Evolutionary conservation across 2,888 invertebrate genomes (phyloP).

Genomic region (Dendrolimus pini): DNA sequence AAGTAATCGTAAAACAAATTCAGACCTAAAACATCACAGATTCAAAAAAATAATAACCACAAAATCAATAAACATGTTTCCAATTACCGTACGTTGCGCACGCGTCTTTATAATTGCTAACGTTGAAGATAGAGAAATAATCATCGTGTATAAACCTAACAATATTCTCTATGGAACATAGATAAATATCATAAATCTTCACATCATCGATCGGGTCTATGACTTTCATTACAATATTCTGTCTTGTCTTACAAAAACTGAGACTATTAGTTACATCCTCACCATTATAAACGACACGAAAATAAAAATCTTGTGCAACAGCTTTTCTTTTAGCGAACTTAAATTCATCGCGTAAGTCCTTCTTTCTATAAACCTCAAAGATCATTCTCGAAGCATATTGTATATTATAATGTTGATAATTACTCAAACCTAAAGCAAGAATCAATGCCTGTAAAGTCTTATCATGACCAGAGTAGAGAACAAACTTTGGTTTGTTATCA

Average conservation of each 20-base stretch:
- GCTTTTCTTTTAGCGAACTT: constrained; percentile 75
- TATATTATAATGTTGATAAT: constrained; percentile 81
- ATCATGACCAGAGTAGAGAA: constrained; percentile 94
- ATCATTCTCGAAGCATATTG: constrained; percentile 92
- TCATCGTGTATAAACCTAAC: constrained; percentile 92
- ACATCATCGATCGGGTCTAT: constrained; percentile 50
- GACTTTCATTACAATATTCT: constrained; percentile 66
- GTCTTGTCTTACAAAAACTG: constrained; percentile 84
- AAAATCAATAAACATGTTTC: constrained; percentile 29
- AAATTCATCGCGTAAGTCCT: constrained; percentile 60
- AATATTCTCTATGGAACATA: constrained; percentile 92
- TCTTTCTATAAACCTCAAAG: constrained; percentile 90
- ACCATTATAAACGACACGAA: constrained; percentile 91
- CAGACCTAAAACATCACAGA: too few relatives aligned
- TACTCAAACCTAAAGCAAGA: constrained; percentile 84
- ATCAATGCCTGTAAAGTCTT: constrained; percentile 91
- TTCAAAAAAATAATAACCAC: not conserved
- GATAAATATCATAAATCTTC: constrained; percentile 63
- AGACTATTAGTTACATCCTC: constrained; percentile 89
- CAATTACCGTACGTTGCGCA: constrained; percentile 70
- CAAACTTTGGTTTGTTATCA: constrained; percentile 83
- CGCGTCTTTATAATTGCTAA: constrained; percentile 93
- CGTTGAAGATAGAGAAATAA: constrained; percentile 88
- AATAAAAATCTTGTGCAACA: constrained; percentile 83
- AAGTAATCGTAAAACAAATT: too few relatives aligned